These are phyloP conservation scores for Aradus depressus DNA, from an alignment of 2,888 invertebrate genomes.

Conservation along the genomic window DNA sequence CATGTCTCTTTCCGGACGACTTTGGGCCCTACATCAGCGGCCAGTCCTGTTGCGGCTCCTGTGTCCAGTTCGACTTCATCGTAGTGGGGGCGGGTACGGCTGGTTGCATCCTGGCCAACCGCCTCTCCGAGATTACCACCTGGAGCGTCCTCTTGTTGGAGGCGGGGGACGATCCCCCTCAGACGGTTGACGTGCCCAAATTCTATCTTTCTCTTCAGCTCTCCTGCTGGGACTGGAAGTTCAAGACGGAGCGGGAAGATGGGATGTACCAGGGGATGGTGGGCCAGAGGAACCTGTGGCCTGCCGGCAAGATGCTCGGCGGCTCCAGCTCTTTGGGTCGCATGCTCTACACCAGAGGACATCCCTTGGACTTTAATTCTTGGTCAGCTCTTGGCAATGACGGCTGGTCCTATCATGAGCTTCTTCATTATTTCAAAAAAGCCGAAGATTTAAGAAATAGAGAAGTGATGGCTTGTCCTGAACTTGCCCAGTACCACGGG, in stretches of 20 bases:
- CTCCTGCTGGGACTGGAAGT: constrained; percentile 38
- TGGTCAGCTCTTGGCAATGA: constrained; percentile 35
- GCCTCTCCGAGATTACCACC: constrained; percentile 33
- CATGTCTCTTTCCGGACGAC: constrained; percentile 22
- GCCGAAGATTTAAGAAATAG: constrained; percentile 30
- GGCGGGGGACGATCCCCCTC: constrained; percentile 34
- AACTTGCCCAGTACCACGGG: constrained; percentile 16
- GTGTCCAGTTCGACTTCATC: constrained; percentile 22
- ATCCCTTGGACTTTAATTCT: constrained; percentile 35
- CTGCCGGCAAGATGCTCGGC: constrained; percentile 40
- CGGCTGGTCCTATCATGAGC: constrained; percentile 38
- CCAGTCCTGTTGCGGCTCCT: constrained; percentile 7
- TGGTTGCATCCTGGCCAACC: constrained; percentile 37
- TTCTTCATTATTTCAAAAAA: constrained; percentile 36
- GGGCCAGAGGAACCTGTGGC: constrained; percentile 31
- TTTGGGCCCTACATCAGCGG: constrained; percentile 17
- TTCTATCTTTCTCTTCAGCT: constrained; percentile 33
- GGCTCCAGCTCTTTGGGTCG: constrained; percentile 37
- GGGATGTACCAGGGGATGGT: constrained; percentile 30
- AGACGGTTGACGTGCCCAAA: constrained; percentile 33
- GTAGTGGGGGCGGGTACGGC: constrained; percentile 24
- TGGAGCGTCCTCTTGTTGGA: constrained; percentile 34
- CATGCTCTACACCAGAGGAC: constrained; percentile 34
- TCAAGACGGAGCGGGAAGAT: constrained; percentile 38
- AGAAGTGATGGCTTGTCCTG: constrained; percentile 9